These are phyloP conservation scores for Megamerina dolium DNA, from an alignment of 2,888 invertebrate genomes.

Conservation along the genomic window DNA sequence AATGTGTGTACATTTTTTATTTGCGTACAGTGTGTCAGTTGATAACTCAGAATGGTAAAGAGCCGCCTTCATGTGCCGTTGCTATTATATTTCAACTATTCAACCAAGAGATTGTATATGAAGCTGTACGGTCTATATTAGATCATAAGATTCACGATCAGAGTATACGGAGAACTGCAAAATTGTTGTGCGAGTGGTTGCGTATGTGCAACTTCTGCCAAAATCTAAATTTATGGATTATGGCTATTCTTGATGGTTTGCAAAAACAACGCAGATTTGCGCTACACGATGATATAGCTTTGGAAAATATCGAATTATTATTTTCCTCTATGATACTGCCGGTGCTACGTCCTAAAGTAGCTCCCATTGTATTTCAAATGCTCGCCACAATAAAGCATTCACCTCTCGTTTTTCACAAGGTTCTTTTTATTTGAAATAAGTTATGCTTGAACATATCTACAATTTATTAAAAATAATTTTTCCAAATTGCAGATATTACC, in stretches of 20 bases:
- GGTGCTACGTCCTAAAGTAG: conserved; percentile 53
- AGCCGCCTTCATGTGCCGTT: conserved; percentile 40
- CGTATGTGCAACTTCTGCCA: conserved; percentile 58
- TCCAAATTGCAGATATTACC: conserved; percentile 47
- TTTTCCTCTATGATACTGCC: conserved; percentile 56
- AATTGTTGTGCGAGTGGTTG: conserved; percentile 64
- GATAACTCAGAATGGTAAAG: conserved; percentile 29
- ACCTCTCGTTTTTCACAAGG: conserved; percentile 58
- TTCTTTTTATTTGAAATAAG: conserved; percentile 27
- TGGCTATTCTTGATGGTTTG: conserved; percentile 61
- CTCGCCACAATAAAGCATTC: conserved; percentile 58
- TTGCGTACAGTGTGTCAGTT: conserved; percentile 37
- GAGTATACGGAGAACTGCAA: conserved; percentile 58
- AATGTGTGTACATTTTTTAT: conserved; percentile 31
- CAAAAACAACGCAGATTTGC: conserved; percentile 56
- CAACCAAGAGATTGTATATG: conserved; percentile 34
- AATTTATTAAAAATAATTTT: not conserved
- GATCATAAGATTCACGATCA: conserved; percentile 32
- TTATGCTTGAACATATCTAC: not conserved
- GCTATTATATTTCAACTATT: conserved; percentile 46
- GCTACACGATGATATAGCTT: conserved; percentile 57
- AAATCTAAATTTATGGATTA: conserved; percentile 60
- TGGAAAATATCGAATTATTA: conserved; percentile 56
- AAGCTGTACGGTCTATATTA: conserved; percentile 39
- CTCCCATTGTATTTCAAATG: conserved; percentile 61